These are phyloP conservation scores for Carettochelys insculpta DNA, from an alignment of 2,113 vertebrate species.

Conservation along the genomic window DNA sequence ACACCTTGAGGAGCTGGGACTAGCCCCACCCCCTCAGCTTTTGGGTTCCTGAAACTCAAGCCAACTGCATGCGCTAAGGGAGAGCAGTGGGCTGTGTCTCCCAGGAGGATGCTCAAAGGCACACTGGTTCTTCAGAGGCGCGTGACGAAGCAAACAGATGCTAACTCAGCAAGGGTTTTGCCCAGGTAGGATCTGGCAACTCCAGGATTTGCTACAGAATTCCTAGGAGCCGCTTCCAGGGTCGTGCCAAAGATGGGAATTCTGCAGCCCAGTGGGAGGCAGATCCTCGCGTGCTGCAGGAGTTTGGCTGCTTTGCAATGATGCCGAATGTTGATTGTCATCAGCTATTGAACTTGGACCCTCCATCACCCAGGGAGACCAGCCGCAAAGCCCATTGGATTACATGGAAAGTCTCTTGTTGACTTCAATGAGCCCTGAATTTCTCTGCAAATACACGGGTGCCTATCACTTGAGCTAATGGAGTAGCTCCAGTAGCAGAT, in stretches of 20 bases:
- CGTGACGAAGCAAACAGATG: not conserved
- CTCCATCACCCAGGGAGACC: not conserved
- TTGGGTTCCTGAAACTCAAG: not conserved
- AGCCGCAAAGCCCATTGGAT: not conserved
- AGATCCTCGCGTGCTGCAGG: too few species aligned
- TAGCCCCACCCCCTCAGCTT: not conserved
- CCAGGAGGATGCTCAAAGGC: not conserved
- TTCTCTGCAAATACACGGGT: too few species aligned
- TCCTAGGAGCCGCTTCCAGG: too few species aligned
- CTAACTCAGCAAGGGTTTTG: too few species aligned
- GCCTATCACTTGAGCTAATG: too few species aligned
- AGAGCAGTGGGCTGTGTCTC: not conserved
- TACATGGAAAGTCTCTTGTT: too few species aligned
- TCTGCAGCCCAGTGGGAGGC: too few species aligned
- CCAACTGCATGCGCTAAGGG: not conserved
- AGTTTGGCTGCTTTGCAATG: too few species aligned
- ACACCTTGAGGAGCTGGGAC: not conserved
- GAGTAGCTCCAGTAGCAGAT: too few species aligned
- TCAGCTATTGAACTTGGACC: not conserved
- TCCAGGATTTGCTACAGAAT: too few species aligned
- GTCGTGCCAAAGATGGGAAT: too few species aligned
- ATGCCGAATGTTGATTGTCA: not conserved
- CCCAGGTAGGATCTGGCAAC: not conserved
- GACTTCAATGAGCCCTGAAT: too few species aligned
- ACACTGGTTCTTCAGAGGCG: not conserved